Base-by-base conservation (phyloP, 2,113 vertebrate genomes). In the Oxygymnocypris stewartii region DNA sequence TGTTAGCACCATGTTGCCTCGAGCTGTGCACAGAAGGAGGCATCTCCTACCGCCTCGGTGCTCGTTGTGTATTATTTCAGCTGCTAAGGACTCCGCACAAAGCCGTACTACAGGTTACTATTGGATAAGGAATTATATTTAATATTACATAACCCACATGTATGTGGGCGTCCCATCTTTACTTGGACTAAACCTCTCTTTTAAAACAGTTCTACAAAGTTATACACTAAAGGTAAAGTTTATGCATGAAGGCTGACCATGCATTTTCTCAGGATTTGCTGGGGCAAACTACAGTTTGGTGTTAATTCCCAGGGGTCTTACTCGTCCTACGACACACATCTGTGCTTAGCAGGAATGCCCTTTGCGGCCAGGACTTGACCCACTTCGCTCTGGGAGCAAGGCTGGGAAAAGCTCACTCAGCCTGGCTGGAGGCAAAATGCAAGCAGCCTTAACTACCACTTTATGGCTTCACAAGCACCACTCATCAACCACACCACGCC, bases 321-420 rank as follows among this genome's bases (percentile, higher is more conserved):
- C 78, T 90, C 90, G 91, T 91, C 90, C 23, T 86, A 88, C 91
- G 91, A 92, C 91, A 94, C 92, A 94, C 92, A 94, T 95, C 91
- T 93, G 92, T 85, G 90, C 91, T 86, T 86, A 91, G 87, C 90
- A 89, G 85, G 88, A 89, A 88, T 93, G 90, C 86, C 87, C 90
- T 85, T 69, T 87, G 89, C 89, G 90, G 93, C 86, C 90, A 89
- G 79, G 89, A 89, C 18, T 86, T 92, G 92, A 93, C 89, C 89
- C 84, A 92, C 51, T 90, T 91, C 84, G 51, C 79, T 82, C 80
- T 20, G 42, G 86, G 84, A 65, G 51, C 35, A 47, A 86, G 12
- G 63, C 84, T 86, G 86, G 86, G 87, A 85, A 87, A 87, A 76
- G 59, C 44, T 61, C 73, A 51, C n/a, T 78, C 44, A 31, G 31